phyloP scores from a whole-genome alignment of 2,888 invertebrate genomes.

The Heliconius charithonia region DNA sequence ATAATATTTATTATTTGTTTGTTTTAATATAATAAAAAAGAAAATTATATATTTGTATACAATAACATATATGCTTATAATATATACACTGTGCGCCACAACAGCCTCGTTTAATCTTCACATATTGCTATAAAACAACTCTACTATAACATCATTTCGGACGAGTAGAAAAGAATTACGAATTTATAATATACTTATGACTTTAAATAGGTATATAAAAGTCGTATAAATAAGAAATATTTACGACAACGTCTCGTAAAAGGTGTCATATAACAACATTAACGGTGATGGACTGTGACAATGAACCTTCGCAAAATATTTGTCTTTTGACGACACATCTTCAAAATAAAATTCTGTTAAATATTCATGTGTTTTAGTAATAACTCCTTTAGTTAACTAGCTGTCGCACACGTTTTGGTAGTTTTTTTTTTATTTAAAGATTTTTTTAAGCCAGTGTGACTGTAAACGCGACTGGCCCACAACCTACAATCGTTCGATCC shows the following conservation, averaged over 20 bases:
- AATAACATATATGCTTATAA: too few relatives aligned
- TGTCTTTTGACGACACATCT: slow-evolving; percentile 26
- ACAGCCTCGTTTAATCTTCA: not conserved
- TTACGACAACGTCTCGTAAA: slow-evolving; percentile 24
- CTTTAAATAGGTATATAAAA: slow-evolving; percentile 20
- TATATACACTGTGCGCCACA: not conserved
- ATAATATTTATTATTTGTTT: not conserved
- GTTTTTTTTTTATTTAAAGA: not conserved
- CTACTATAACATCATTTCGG: not conserved
- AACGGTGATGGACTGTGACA: slow-evolving; percentile 34
- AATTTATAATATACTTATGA: slow-evolving; percentile 32
- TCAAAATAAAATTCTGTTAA: slow-evolving; percentile 17
- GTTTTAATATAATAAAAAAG: not conserved
- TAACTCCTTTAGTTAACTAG: not conserved
- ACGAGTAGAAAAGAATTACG: slow-evolving; percentile 14
- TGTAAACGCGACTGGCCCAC: too few relatives aligned
- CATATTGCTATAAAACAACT: not conserved
- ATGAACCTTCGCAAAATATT: slow-evolving; percentile 29
- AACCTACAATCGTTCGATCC: too few relatives aligned
- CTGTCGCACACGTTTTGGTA: not conserved
- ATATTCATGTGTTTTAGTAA: slow-evolving; percentile 16
- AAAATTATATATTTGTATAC: too few relatives aligned
- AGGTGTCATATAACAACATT: slow-evolving; percentile 32
- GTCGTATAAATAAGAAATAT: slow-evolving; percentile 20
- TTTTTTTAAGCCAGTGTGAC: not conserved